These are phyloP conservation scores for Etheostoma spectabile DNA, from an alignment of 2,113 vertebrate genomes.

Conservation along the genomic window DNA sequence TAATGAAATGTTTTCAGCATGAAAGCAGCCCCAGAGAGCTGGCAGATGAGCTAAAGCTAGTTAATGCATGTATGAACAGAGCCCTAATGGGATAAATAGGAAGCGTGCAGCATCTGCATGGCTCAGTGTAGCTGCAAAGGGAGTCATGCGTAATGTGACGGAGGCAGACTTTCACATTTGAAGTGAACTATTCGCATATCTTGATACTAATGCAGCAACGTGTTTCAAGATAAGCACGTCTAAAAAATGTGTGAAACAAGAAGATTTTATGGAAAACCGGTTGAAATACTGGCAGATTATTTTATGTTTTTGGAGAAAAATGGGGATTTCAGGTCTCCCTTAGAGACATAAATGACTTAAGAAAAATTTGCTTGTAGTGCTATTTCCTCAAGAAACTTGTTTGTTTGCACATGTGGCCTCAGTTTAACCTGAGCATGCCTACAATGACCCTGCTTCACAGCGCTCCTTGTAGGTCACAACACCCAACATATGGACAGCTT, in stretches of 20 bases:
- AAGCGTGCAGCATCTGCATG: conserved; percentile 9
- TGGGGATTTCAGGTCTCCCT: background rate
- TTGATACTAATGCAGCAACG: background rate
- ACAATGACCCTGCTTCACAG: conserved; percentile 1
- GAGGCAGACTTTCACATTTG: background rate
- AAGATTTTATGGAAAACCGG: background rate
- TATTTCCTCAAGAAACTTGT: background rate
- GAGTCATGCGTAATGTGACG: background rate
- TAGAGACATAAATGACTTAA: background rate
- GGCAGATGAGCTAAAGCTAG: conserved; percentile 1
- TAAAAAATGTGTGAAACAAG: too few species aligned
- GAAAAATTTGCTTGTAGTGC: background rate
- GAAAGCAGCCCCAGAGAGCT: conserved; percentile 38
- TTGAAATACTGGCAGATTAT: background rate
- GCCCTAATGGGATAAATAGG: background rate
- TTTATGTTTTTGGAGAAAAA: background rate
- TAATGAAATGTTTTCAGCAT: conserved; percentile 57
- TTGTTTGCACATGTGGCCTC: conserved; percentile 11
- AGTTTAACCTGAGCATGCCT: conserved; percentile 43
- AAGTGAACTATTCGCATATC: too few species aligned
- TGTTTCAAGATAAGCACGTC: too few species aligned
- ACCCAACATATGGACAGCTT: conserved; percentile 27
- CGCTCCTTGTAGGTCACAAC: conserved; percentile 17
- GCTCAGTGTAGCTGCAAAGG: background rate
- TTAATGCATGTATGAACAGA: conserved; percentile 34